phyloP scores from a whole-genome alignment of 1,140 invertebrate species.

The Phymorhynchus buccinoides region DNA sequence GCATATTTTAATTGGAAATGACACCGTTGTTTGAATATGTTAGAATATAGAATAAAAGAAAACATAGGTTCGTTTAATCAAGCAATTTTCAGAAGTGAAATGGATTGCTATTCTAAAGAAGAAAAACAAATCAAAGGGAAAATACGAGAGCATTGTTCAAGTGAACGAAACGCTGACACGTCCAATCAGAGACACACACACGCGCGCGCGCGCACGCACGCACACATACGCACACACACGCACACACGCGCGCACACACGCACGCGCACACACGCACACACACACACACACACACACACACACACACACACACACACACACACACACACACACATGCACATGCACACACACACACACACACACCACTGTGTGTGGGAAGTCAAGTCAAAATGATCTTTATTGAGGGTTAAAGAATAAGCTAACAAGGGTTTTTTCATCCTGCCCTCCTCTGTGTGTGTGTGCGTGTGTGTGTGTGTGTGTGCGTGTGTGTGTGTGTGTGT shows the following conservation, averaged over 20 bases:
- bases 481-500: neutral
- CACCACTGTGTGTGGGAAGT: too few relatives aligned
- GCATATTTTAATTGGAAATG: too few relatives aligned
- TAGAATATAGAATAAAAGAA: too few relatives aligned
- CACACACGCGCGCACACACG: neutral
- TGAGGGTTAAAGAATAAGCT: neutral
- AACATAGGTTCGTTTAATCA: too few relatives aligned
- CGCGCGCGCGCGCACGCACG: neutral
- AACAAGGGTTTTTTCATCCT: neutral
- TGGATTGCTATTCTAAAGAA: too few relatives aligned
- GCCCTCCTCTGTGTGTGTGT: neutral
- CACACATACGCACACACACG: neutral
- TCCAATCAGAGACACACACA: neutral
- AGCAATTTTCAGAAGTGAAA: too few relatives aligned
- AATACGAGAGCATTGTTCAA: too few relatives aligned
- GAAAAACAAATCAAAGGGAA: too few relatives aligned
- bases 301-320: neutral
- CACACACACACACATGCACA: neutral
- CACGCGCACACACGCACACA: neutral
- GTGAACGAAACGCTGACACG: neutral
- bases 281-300: slow-evolving; percentile 2
- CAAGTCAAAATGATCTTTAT: too few relatives aligned
- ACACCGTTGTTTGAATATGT: too few relatives aligned
- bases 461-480: neutral
- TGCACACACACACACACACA: too few relatives aligned